Percentiles rank a stretch among this genome's conserved stretches.
Conservation (phyloP, 2,797 vertebrate species). For the Enteromius mattozi region DNA sequence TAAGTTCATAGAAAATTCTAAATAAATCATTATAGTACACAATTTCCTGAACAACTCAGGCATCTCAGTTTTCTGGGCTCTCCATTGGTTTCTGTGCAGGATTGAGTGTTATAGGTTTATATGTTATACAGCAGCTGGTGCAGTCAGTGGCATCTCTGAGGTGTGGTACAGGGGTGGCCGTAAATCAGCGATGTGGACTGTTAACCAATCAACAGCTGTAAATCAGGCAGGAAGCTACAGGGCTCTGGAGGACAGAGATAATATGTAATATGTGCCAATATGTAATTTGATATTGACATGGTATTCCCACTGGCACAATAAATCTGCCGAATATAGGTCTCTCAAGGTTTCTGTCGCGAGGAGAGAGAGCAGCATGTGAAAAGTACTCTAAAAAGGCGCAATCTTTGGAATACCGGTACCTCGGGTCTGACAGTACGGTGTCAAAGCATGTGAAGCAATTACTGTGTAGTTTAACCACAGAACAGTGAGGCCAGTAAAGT, state of each 20-base stretch:
- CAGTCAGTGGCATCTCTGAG: constrained; percentile 43
- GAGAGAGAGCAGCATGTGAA: neutral
- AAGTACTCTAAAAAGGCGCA: neutral
- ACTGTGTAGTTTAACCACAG: constrained; percentile 7
- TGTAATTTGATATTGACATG: constrained; percentile 65
- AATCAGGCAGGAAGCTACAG: constrained; percentile 52
- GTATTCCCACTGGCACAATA: constrained; percentile 64
- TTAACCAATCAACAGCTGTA: constrained; percentile 57
- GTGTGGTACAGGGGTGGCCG: constrained; percentile 11
- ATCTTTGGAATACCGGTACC: neutral
- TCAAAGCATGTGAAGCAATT: constrained; percentile 4
- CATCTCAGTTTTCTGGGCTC: neutral
- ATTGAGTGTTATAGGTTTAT: constrained; percentile 46
- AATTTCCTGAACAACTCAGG: no score
- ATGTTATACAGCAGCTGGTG: constrained; percentile 46
- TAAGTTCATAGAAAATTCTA: no score
- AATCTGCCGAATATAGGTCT: constrained; percentile 64
- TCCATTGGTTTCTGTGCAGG: neutral
- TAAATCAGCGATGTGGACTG: constrained; percentile 46
- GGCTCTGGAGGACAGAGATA: constrained; percentile 39
- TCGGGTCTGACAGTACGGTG: constrained; percentile 8
- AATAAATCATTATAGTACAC: no score
- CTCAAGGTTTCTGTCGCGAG: constrained; percentile 57
- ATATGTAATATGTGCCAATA: constrained; percentile 59
- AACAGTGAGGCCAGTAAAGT: constrained; percentile 19